Conservation (phyloP, 2,888 invertebrate genomes). For the Sepioteuthis lessoniana region DNA sequence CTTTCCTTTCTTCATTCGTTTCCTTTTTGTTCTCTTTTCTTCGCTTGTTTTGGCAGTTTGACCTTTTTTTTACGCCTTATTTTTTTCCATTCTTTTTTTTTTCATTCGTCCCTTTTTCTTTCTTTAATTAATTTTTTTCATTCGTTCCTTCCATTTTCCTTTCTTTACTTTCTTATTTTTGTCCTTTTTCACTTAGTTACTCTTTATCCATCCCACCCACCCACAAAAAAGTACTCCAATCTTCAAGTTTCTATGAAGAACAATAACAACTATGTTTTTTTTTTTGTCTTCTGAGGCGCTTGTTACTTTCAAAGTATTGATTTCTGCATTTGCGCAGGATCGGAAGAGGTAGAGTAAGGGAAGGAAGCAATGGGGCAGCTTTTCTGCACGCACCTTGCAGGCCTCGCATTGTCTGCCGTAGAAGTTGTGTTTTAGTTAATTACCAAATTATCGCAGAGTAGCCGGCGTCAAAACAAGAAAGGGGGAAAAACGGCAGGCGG, state of each 20-base stretch:
- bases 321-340: neutral
- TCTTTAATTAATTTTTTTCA: too few species aligned
- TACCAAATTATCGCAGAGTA: conserved; percentile 4
- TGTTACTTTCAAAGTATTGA: neutral
- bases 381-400: neutral
- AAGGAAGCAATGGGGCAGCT: neutral
- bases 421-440: neutral
- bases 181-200: too few species aligned
- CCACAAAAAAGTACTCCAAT: neutral
- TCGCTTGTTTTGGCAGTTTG: too few species aligned
- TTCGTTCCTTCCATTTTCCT: too few species aligned
- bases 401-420: neutral
- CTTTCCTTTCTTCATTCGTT: too few species aligned
- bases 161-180: too few species aligned
- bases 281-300: neutral
- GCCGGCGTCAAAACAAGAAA: neutral
- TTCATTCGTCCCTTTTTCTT: too few species aligned
- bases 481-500: neutral
- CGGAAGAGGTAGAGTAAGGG: neutral
- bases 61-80: too few species aligned
- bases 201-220: neutral
- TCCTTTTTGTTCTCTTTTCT: too few species aligned
- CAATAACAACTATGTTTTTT: neutral
- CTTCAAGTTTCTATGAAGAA: neutral
- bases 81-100: too few species aligned